Evolutionary conservation across 2,888 invertebrate species (phyloP).

Genomic region (Catocala nupta): DNA sequence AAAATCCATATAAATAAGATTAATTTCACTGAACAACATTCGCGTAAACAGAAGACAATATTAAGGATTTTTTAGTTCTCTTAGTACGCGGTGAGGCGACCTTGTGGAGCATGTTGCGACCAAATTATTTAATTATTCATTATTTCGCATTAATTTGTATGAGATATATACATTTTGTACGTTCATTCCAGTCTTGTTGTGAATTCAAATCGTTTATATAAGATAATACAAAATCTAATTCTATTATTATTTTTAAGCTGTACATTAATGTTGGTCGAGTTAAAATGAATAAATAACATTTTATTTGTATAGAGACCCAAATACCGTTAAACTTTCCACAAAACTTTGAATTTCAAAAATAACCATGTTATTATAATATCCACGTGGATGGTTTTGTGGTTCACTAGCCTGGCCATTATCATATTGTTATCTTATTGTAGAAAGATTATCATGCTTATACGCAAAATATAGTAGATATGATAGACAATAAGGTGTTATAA

Average conservation of each 20-base stretch:
- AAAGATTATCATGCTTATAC: too few relatives aligned
- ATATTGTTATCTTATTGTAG: not conserved
- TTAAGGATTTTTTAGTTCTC: slow-evolving; percentile 37
- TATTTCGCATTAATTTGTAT: slow-evolving; percentile 66
- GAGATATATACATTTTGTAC: slow-evolving; percentile 47
- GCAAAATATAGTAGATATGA: not conserved
- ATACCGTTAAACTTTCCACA: too few relatives aligned
- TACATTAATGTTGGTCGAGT: too few relatives aligned
- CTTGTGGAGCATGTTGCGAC: slow-evolving; percentile 58
- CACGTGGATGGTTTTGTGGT: not conserved
- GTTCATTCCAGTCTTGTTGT: slow-evolving; percentile 20
- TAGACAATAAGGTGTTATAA: not conserved
- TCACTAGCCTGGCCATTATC: not conserved
- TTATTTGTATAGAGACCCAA: not conserved
- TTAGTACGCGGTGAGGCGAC: slow-evolving; percentile 52
- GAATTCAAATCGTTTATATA: slow-evolving; percentile 26
- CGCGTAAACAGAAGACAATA: too few relatives aligned
- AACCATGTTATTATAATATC: not conserved
- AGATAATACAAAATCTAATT: not conserved
- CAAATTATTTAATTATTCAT: slow-evolving; percentile 73
- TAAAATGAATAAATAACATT: not conserved
- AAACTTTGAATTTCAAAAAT: too few relatives aligned
- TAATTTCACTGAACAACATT: too few relatives aligned
- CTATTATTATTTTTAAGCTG: too few relatives aligned
- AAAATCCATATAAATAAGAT: too few relatives aligned